These are phyloP conservation scores for Myotis daubentonii DNA, from an alignment of 2,797 vertebrate species.

Conservation along the genomic window DNA sequence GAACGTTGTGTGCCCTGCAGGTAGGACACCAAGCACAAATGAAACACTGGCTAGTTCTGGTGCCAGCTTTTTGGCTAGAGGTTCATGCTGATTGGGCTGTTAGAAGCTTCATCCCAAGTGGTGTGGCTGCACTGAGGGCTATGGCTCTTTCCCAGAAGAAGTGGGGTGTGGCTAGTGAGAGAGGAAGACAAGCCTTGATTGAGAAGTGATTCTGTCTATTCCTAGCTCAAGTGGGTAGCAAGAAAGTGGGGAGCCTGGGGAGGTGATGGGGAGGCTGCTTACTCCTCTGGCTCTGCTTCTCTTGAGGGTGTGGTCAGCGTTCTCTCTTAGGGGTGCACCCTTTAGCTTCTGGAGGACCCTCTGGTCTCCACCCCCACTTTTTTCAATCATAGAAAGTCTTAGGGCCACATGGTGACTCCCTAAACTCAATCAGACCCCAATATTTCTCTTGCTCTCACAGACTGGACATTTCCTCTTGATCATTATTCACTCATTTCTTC, in stretches of 20 bases:
- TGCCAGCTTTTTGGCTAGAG: not conserved
- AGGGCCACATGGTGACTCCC: not conserved
- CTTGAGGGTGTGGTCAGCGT: fast-evolving
- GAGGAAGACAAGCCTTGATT: not conserved
- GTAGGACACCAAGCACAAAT: not conserved
- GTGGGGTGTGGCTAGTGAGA: not conserved
- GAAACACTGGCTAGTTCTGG: not conserved
- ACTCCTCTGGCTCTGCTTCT: not conserved
- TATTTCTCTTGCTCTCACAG: not conserved
- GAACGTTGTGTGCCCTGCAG: not conserved
- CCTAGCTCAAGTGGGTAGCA: too few relatives aligned
- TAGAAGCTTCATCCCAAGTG: not conserved
- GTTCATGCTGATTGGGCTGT: not conserved
- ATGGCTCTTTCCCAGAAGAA: fast-evolving
- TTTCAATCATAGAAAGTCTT: not conserved
- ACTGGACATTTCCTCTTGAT: not conserved
- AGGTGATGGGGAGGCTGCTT: not conserved
- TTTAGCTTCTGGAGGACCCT: not conserved
- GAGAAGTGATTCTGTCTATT: not conserved
- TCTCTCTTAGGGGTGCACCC: not conserved
- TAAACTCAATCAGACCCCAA: not conserved
- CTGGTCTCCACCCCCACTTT: not conserved
- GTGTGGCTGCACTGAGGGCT: fast-evolving
- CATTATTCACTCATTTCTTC: not conserved
- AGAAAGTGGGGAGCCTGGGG: too few relatives aligned